These are phyloP conservation scores for Pemphigus obesinymphae DNA, from an alignment of 1,140 invertebrate genomes.

Conservation along the genomic window DNA sequence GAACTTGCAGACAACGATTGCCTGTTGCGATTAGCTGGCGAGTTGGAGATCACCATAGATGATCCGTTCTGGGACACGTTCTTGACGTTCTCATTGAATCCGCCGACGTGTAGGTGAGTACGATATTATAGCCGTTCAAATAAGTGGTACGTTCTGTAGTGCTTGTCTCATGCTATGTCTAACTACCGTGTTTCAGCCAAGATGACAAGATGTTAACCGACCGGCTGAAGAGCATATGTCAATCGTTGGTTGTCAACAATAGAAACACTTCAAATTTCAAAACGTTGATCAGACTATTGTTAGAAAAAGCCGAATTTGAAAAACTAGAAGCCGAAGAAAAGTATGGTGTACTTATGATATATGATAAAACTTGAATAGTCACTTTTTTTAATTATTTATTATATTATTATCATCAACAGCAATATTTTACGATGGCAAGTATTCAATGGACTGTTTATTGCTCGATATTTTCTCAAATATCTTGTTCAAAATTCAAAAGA, in stretches of 20 bases:
- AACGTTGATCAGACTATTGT: slow-evolving; percentile 54
- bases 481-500: slow-evolving; percentile 75
- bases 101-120: slow-evolving; percentile 68
- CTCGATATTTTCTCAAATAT: slow-evolving; percentile 83
- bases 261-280: slow-evolving; percentile 79
- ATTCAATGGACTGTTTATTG: slow-evolving; percentile 87
- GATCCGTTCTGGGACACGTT: slow-evolving; percentile 92
- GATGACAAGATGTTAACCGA: slow-evolving; percentile 77
- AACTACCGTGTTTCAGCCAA: slow-evolving; percentile 67
- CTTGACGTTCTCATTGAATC: slow-evolving; percentile 81
- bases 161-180: no score
- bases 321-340: slow-evolving; percentile 47
- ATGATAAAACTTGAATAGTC: no score
- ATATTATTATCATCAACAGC: slow-evolving; percentile 53
- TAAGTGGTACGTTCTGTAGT: no score
- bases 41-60: slow-evolving; percentile 73
- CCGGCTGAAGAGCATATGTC: slow-evolving; percentile 65
- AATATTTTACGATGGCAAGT: slow-evolving; percentile 91
- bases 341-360: no score
- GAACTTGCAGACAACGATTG: slow-evolving; percentile 62
- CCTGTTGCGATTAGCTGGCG: slow-evolving; percentile 70
- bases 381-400: background rate
- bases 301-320: slow-evolving; percentile 16
- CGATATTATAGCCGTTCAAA: background rate
- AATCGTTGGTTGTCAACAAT: slow-evolving; percentile 74